Base-by-base conservation (phyloP, 2,888 invertebrate genomes). In the Hedychridium roseum region DNA sequence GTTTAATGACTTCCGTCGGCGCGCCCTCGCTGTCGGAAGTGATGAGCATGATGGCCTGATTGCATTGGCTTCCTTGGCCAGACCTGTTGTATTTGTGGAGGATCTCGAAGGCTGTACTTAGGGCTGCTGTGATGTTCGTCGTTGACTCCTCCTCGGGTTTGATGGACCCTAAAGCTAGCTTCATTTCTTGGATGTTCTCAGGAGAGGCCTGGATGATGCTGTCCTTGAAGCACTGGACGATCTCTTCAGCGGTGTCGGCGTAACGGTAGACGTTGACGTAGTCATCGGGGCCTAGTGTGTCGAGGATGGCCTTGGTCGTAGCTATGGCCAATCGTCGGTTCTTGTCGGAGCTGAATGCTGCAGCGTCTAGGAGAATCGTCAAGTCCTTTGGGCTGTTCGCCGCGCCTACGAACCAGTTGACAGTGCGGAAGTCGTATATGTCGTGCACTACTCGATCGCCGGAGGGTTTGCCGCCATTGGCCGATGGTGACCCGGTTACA, bases 331-430 rank as follows among this genome's bases (percentile, higher is more conserved):
- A 86, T 60, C 91, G 88, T 70, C 91, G 89, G 50, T 91, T 88
- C 0, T 92, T 92, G 0, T 87, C 86, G n/a, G 70, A 66, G 18
- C 89, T 88, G 83, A 97, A 90, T 57, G 94, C 91, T 9, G 94
- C 93, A 4, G 94, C 94, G 75, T 99, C 99, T 43, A 99, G 80
- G 41, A 99, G 83, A 61, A 99, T 95, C 56, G 97, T 89, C 70
- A 98, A 84, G 80, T 99, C 98, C 80, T 99, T 99, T 0, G 98
- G 95, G 50, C 96, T 96, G 3, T 96, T 95, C 9, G 97, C 97
- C 0, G 97, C 97, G 66, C 94, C 92, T 7, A 98, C 92, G 80
- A 97, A 99, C 97, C 97, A 97, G 68, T 92, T 89, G 32, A 94
- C 89, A 7, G 92, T 88, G 23, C 97, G 87, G 75, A 95, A 97